phyloP scores from a whole-genome alignment of 2,797 vertebrate species.

The Lepilemur ruficaudatus region DNA sequence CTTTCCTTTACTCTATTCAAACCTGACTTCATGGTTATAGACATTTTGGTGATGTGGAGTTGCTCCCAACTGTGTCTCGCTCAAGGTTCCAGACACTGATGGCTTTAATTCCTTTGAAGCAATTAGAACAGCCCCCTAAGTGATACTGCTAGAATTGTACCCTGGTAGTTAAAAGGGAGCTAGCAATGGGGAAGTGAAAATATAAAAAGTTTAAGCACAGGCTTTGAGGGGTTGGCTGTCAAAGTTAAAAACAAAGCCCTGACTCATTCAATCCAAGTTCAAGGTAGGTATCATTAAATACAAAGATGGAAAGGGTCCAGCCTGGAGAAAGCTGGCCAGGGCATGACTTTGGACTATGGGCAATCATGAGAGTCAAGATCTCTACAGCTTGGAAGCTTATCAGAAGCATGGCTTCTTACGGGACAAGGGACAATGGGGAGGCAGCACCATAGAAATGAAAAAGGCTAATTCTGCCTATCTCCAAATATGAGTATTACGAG shows the following conservation, averaged over 20 bases:
- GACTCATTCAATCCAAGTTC: not conserved
- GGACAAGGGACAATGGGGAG: not conserved
- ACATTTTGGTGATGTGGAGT: not conserved
- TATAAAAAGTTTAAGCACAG: not conserved
- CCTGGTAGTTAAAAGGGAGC: not conserved
- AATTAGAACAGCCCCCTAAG: not conserved
- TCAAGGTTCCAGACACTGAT: not conserved
- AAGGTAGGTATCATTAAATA: not conserved
- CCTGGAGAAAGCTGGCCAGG: not conserved
- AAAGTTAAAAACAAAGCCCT: not conserved
- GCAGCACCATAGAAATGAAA: not conserved
- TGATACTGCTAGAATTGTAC: fast-evolving
- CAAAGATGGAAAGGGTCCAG: not conserved
- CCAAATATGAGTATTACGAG: not conserved
- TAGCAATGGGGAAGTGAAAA: not conserved
- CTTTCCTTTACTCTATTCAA: not conserved
- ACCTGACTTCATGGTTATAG: not conserved
- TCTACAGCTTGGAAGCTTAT: not conserved
- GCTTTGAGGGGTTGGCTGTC: not conserved
- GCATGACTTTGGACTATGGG: not conserved
- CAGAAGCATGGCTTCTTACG: not conserved
- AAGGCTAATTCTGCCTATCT: not conserved
- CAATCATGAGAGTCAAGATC: not conserved
- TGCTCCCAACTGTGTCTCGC: not conserved
- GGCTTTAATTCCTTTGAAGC: not conserved